Evolutionary conservation across 2,113 vertebrate genomes (phyloP).

Genomic region (Scortum barcoo): DNA sequence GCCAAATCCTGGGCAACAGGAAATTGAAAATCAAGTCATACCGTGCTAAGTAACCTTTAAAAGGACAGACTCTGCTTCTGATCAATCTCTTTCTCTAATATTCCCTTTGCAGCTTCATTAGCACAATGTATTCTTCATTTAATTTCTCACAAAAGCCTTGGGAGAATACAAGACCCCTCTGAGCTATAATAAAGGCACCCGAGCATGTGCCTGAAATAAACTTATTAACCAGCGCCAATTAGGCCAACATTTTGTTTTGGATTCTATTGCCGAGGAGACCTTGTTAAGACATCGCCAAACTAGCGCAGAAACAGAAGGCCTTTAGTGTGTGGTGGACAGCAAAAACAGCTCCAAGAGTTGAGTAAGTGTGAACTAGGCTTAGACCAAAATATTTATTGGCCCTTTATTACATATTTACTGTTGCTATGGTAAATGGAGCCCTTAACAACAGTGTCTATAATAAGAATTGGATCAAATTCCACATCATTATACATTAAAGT

Average conservation of each 20-base stretch:
- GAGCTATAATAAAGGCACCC: conserved; percentile 63
- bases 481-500: conserved; percentile 14
- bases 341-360: conserved; percentile 5
- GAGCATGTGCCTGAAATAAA: conserved; percentile 74
- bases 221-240: conserved; percentile 74
- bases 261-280: conserved; percentile 64
- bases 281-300: conserved; percentile 50
- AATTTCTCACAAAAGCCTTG: conserved; percentile 59
- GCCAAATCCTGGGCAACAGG: conserved; percentile 32
- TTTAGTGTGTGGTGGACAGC: conserved; percentile 25
- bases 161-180: conserved; percentile 55
- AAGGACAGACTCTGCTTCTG: conserved; percentile 41
- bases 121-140: conserved; percentile 58
- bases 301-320: conserved; percentile 28
- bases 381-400: conserved; percentile 20
- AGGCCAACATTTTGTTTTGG: conserved; percentile 64
- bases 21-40: conserved; percentile 55
- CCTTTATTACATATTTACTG: conserved; percentile 26
- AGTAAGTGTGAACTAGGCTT: conserved; percentile 27
- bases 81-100: conserved; percentile 59
- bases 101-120: conserved; percentile 71
- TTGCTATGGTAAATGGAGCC: conserved; percentile 29
- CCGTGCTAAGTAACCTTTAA: conserved; percentile 53
- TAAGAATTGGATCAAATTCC: conserved; percentile 2
- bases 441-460: neutral